Evolutionary conservation across 2,113 vertebrate genomes (phyloP).

Genomic region (Ranitomeya imitator): DNA sequence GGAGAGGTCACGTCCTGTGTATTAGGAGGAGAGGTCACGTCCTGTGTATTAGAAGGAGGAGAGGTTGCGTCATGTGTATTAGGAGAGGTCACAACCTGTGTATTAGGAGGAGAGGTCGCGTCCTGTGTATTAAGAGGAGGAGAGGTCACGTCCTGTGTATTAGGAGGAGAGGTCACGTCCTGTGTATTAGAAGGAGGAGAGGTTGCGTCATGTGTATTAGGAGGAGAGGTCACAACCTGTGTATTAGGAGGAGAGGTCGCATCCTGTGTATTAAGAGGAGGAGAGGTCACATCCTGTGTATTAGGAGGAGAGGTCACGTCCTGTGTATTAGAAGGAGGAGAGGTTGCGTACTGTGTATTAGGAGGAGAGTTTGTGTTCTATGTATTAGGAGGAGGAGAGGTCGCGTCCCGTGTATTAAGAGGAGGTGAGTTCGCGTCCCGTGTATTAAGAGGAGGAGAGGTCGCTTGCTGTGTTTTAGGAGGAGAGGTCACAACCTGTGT

Average conservation of each 20-base stretch:
- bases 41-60: conserved; percentile 21
- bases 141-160: neutral
- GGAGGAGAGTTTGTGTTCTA: neutral
- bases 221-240: neutral
- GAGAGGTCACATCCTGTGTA: neutral
- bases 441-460: too few relatives aligned
- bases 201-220: too few relatives aligned
- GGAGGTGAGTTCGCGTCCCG: too few relatives aligned
- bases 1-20: neutral
- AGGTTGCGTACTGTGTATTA: neutral
- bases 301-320: neutral
- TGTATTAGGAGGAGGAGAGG: conserved; percentile 22
- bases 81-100: conserved; percentile 1
- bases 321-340: conserved; percentile 1
- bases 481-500: too few relatives aligned
- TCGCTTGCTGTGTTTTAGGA: too few relatives aligned
- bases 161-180: neutral
- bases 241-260: neutral
- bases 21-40: neutral
- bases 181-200: conserved; percentile 21
- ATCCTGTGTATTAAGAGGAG: conserved; percentile 11
- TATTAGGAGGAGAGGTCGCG: neutral
- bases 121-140: conserved; percentile 6
- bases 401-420: too few relatives aligned
- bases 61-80: conserved; percentile 16